These are phyloP conservation scores for Megamerina dolium DNA, from an alignment of 2,888 invertebrate genomes.

Conservation along the genomic window DNA sequence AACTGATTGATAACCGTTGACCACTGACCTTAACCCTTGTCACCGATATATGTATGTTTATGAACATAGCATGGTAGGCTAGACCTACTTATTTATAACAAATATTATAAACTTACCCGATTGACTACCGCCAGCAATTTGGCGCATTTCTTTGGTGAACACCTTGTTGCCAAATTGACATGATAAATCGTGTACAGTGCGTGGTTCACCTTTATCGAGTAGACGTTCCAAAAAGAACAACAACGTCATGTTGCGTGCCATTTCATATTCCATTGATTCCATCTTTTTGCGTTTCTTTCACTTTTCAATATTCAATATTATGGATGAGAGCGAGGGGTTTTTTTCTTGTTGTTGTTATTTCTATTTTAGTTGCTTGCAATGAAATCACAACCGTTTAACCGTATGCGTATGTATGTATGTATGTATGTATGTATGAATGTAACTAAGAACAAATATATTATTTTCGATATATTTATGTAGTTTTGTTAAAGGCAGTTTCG, in stretches of 20 bases:
- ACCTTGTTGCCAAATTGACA: conserved; percentile 99
- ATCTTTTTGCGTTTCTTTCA: conserved; percentile 49
- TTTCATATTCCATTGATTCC: conserved; percentile 92
- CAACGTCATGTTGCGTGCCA: conserved; percentile 89
- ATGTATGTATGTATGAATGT: too few relatives aligned
- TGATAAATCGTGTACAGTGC: conserved; percentile 94
- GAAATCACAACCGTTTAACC: too few relatives aligned
- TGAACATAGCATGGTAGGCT: too few relatives aligned
- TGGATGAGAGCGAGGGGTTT: too few relatives aligned
- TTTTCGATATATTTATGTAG: too few relatives aligned
- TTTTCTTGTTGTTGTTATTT: neutral
- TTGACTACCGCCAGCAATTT: conserved; percentile 92
- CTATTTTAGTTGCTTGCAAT: conserved; percentile 3
- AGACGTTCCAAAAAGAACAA: conserved; percentile 98
- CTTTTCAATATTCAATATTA: conserved; percentile 1
- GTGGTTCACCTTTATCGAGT: conserved; percentile 90
- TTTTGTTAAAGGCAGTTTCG: too few relatives aligned
- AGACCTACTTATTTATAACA: too few relatives aligned
- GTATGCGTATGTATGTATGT: too few relatives aligned
- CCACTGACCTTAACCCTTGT: too few relatives aligned
- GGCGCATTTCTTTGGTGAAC: conserved; percentile 98
- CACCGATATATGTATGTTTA: too few relatives aligned
- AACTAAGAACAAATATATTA: too few relatives aligned
- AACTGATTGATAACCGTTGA: too few relatives aligned
- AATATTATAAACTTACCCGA: conserved; percentile 78